Base-by-base conservation (phyloP, 2,797 vertebrate species). In the Paramormyrops hopkinsi region DNA sequence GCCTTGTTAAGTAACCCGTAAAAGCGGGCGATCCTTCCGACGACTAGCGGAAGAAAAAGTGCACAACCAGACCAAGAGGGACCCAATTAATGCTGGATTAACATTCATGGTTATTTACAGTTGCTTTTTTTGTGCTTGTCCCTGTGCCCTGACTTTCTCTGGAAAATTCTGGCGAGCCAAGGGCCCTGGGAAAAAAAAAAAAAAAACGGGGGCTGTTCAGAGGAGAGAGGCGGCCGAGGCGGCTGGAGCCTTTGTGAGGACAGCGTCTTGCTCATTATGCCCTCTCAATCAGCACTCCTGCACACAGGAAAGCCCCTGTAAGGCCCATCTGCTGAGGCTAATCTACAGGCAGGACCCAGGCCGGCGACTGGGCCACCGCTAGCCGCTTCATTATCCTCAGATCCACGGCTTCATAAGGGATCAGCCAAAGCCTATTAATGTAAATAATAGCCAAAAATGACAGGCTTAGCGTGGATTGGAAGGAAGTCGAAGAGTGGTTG, bases 371-470 rank as follows among this genome's bases (percentile, higher is more conserved):
- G 97, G 97, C 97, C 97, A 93, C 95, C 97, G 97, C 97, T 97
- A 97, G 98, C 96, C 96, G 97, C 96, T 97, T 97, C 97, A 99
- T 99, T 99, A 99, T 99, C 99, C 98, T 98, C 97, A 97, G 96
- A 97, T 98, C 97, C 97, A 97, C 97, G 98, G 97, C 98, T 98
- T 98, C 97, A 96, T 97, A 97, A 98, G 97, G 97, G 98, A 99
- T 99, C 98, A 99, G 97, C 98, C 97, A 99, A 99, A 99, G 98
- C 98, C 98, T 97, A 99, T 99, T 99, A 99, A 99, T 99, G 97
- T 99, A 98, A 99, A 99, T 99, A 99, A 99, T 99, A 98, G 98
- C 96, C 97, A 98, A 98, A 99, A 99, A 99, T 99, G 98, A 99
- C 98, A 99, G 98, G 98, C 98, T 99, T 99, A 99, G 97, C 95